These are phyloP conservation scores for Ascidia mentula DNA, from an alignment of 23 tunicate genomes.

Conservation along the genomic window DNA sequence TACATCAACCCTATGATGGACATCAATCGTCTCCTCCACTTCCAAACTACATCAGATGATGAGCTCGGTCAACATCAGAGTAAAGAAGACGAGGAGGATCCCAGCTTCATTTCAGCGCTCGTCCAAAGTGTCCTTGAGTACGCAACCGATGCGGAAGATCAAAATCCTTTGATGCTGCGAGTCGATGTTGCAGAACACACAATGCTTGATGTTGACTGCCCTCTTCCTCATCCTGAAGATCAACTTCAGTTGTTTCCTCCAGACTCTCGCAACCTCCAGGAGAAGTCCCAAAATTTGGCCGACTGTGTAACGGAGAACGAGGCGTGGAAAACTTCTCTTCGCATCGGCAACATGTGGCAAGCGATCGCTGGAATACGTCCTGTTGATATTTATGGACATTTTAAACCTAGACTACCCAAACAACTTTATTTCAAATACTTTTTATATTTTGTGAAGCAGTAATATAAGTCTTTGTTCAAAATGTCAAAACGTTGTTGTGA, in stretches of 20 bases:
- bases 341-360: conserved; percentile 86
- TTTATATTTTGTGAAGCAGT: too few species aligned
- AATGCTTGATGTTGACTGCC: not conserved
- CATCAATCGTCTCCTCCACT: not conserved
- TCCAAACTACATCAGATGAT: not conserved
- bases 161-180: not conserved
- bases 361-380: conserved; percentile 75
- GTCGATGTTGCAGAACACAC: not conserved
- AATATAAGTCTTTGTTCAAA: too few species aligned
- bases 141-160: not conserved
- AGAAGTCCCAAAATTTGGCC: not conserved
- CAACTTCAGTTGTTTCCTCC: not conserved
- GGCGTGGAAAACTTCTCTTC: conserved; percentile 81
- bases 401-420: too few species aligned
- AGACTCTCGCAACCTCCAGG: conserved; percentile 7
- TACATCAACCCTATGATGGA: not conserved
- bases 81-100: conserved; percentile 4
- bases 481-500: too few species aligned
- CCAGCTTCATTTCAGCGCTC: not conserved
- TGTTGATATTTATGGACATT: conserved; percentile 75
- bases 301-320: conserved; percentile 75
- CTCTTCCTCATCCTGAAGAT: not conserved
- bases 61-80: not conserved
- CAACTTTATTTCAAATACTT: too few species aligned
- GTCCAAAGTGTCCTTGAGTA: not conserved